These are phyloP conservation scores for Pseudomyrmex pallidus DNA, from an alignment of 1,140 invertebrate species.

Conservation along the genomic window DNA sequence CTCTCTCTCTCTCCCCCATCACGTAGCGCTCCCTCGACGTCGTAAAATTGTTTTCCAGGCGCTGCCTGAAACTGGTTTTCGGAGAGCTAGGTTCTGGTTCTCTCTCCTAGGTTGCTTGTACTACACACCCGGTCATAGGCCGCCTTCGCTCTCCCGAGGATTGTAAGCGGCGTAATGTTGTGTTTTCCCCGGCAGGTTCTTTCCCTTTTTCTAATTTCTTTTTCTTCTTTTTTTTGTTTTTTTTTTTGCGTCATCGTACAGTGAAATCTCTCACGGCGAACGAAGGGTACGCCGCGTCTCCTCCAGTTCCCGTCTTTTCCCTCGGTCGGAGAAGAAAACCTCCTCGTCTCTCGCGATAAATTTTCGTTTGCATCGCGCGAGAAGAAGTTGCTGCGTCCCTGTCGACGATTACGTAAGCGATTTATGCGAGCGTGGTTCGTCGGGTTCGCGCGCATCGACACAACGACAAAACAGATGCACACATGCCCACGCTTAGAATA, in stretches of 20 bases:
- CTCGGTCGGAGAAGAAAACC: conserved; percentile 12
- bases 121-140: conserved; percentile 79
- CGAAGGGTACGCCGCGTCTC: conserved; percentile 27
- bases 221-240: conserved; percentile 19
- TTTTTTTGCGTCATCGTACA: conserved; percentile 15
- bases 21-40: conserved; percentile 71
- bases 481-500: neutral
- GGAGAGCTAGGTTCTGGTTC: conserved; percentile 82
- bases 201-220: neutral
- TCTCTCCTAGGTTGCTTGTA: conserved; percentile 80
- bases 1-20: neutral
- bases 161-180: conserved; percentile 7
- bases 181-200: conserved; percentile 21
- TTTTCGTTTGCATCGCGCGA: neutral
- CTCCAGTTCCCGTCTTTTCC: conserved; percentile 15
- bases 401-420: conserved; percentile 10
- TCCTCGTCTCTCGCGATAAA: conserved; percentile 28
- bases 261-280: conserved; percentile 26
- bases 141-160: conserved; percentile 75
- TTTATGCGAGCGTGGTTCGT: neutral
- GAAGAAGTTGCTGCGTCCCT: neutral
- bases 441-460: too few relatives aligned
- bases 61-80: conserved; percentile 78
- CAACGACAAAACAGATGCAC: neutral
- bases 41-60: conserved; percentile 84